phyloP scores from a whole-genome alignment of 2,888 invertebrate species.

The Drosophila mulleri region DNA sequence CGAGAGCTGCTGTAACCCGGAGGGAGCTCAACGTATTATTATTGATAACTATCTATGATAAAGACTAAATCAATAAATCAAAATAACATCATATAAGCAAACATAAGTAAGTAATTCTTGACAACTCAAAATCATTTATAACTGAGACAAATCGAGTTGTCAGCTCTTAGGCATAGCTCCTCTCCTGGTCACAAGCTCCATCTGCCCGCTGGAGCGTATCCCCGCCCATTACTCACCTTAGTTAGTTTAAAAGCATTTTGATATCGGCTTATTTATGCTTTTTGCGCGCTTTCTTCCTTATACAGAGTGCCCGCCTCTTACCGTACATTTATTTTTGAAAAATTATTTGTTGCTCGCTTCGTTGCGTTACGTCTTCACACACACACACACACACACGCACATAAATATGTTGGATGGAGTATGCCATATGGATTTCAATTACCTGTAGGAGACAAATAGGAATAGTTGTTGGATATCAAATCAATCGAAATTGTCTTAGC shows the following conservation, averaged over 20 bases:
- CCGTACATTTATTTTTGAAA: conserved; percentile 64
- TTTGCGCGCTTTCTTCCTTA: conserved; percentile 55
- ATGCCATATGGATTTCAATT: conserved; percentile 24
- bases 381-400: not conserved
- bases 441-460: conserved; percentile 20
- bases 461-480: not conserved
- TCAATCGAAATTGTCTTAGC: not conserved
- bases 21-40: not conserved
- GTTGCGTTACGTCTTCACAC: conserved; percentile 25
- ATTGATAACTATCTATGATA: not conserved
- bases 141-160: conserved; percentile 4
- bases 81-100: not conserved
- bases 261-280: conserved; percentile 49
- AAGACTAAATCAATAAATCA: too few relatives aligned
- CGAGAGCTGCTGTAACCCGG: not conserved
- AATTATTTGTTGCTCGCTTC: conserved; percentile 47
- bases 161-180: not conserved
- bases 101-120: not conserved
- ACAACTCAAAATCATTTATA: not conserved
- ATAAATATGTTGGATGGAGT: conserved; percentile 18
- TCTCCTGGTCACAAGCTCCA: conserved; percentile 18
- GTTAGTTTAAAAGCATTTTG: conserved; percentile 29
- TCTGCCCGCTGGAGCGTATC: not conserved
- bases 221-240: conserved; percentile 35
- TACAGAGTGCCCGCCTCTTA: conserved; percentile 53